Evolutionary conservation across 1,140 invertebrate species (phyloP).

Genomic region (Drosophila truncata): DNA sequence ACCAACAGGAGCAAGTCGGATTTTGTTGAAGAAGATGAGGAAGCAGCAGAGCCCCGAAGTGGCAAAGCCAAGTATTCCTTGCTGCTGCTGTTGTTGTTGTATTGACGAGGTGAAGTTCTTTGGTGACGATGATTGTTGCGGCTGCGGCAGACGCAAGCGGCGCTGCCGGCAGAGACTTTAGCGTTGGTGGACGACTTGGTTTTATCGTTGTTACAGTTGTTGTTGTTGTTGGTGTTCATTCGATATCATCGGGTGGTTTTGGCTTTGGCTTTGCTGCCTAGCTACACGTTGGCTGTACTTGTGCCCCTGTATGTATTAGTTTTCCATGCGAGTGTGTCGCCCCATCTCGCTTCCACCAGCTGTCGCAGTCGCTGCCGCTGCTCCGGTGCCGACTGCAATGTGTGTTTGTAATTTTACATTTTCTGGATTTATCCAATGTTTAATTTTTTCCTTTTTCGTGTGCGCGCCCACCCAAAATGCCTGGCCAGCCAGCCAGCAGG

Average conservation of each 20-base stretch:
- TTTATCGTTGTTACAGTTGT: slow-evolving; percentile 49
- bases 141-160: slow-evolving; percentile 27
- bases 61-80: slow-evolving; percentile 48
- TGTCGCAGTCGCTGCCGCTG: slow-evolving; percentile 6
- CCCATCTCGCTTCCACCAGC: slow-evolving; percentile 24
- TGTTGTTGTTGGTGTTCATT: slow-evolving; percentile 53
- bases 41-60: slow-evolving; percentile 48
- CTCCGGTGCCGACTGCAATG: slow-evolving; percentile 29
- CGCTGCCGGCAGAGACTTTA: slow-evolving; percentile 37
- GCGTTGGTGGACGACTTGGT: slow-evolving; percentile 62
- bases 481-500: slow-evolving; percentile 3
- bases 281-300: slow-evolving; percentile 42
- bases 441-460: slow-evolving; percentile 70
- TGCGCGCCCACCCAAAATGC: slow-evolving; percentile 74
- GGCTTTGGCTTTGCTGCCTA: slow-evolving; percentile 40
- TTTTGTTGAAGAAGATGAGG: slow-evolving; percentile 5
- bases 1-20: slow-evolving; percentile 28
- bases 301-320: slow-evolving; percentile 69
- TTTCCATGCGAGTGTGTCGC: slow-evolving; percentile 64
- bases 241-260: slow-evolving; percentile 76
- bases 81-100: slow-evolving; percentile 56
- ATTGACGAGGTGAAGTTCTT: slow-evolving; percentile 79
- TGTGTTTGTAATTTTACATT: slow-evolving; percentile 80
- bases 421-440: slow-evolving; percentile 83
- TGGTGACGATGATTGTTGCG: slow-evolving; percentile 81